Conservation (phyloP, 2,113 vertebrate species). For the Bujurquina vittata region DNA sequence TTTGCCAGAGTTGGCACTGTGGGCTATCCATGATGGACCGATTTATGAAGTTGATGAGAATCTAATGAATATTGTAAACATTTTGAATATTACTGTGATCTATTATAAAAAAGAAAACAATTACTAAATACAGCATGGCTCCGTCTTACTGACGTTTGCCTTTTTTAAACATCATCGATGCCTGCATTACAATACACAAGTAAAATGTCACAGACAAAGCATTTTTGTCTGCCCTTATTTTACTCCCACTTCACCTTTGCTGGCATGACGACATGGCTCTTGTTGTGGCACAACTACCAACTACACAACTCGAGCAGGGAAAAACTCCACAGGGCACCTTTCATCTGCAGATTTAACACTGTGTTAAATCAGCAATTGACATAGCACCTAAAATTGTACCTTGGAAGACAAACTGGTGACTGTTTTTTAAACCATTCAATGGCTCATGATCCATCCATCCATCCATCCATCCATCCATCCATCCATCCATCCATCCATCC, state of each 20-base stretch:
- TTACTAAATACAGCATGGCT: no score
- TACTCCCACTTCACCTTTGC: neutral
- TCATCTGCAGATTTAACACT: conserved; percentile 3
- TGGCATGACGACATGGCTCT: neutral
- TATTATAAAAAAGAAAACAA: no score
- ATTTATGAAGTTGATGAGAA: neutral
- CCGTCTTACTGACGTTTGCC: no score
- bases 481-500: neutral
- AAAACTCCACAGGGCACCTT: neutral
- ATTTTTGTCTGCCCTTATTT: neutral
- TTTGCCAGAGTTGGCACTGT: neutral
- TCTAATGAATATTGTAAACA: neutral
- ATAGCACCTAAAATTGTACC: neutral
- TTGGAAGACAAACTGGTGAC: neutral
- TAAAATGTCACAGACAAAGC: neutral
- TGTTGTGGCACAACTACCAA: neutral
- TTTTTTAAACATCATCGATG: neutral
- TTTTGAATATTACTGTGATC: neutral
- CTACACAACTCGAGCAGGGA: neutral
- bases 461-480: neutral
- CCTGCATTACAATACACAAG: neutral
- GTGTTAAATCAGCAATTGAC: neutral
- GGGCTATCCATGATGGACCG: neutral
- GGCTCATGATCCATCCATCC: neutral
- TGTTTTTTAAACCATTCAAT: neutral